Percentiles rank a stretch among this genome's conserved stretches.
Evolutionary conservation across 2,888 invertebrate genomes (phyloP).

Genomic region (Cantharis rufa): DNA sequence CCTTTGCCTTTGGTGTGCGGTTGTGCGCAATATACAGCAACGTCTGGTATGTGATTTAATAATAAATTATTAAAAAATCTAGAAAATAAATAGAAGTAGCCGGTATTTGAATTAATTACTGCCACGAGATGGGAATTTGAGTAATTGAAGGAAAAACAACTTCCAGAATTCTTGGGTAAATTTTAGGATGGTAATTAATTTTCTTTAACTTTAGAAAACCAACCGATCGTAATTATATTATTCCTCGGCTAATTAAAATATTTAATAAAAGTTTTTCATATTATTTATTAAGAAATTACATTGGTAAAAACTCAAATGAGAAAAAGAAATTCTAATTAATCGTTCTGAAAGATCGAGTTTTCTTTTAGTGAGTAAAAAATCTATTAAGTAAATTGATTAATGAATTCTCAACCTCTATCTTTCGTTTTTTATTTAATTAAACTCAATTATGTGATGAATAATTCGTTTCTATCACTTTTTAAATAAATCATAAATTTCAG

Average conservation of each 20-base stretch:
- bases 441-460: not conserved
- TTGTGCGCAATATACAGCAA: not conserved
- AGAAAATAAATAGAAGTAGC: not conserved
- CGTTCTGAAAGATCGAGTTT: not conserved
- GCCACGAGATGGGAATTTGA: not conserved
- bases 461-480: not conserved
- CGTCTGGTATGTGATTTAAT: not conserved
- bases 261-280: not conserved
- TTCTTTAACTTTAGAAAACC: not conserved
- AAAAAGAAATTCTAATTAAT: not conserved
- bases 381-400: not conserved
- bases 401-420: not conserved
- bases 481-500: not conserved
- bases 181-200: not conserved
- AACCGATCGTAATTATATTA: not conserved
- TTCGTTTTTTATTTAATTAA: not conserved
- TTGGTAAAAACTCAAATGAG: not conserved
- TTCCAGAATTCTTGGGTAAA: not conserved
- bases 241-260: not conserved
- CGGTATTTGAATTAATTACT: not conserved
- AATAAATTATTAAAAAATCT: not conserved
- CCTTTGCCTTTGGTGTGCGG: not conserved
- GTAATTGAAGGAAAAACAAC: not conserved
- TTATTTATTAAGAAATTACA: not conserved
- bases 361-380: not conserved